Percentiles rank a stretch among this genome's conserved stretches.
These are phyloP conservation scores for Hermatobates lingyangjiaoensis DNA, from an alignment of 1,140 invertebrate genomes.

Conservation along the genomic window DNA sequence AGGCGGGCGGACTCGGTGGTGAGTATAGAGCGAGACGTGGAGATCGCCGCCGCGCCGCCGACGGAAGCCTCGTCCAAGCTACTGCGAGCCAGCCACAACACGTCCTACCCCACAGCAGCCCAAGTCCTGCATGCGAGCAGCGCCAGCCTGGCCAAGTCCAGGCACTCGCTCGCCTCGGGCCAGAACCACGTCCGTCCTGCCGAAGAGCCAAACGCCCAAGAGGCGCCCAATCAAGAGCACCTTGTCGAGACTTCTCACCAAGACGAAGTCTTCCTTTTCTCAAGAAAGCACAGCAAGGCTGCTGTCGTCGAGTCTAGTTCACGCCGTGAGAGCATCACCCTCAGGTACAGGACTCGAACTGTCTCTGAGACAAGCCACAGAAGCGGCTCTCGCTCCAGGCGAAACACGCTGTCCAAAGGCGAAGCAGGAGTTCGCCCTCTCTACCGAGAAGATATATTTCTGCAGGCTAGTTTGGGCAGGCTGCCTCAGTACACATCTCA, in stretches of 20 bases:
- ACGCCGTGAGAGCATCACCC: conserved; percentile 4
- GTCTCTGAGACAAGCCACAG: conserved; percentile 21
- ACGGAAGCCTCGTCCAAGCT: conserved; percentile 15
- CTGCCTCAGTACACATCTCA: conserved; percentile 64
- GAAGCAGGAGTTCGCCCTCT: conserved; percentile 40
- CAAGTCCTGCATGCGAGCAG: conserved; percentile 43
- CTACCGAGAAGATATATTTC: conserved; percentile 78
- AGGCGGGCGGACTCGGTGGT: conserved; percentile 19
- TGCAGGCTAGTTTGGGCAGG: conserved; percentile 57
- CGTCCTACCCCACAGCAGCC: conserved; percentile 50
- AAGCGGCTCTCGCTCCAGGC: conserved; percentile 17
- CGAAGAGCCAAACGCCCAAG: neutral
- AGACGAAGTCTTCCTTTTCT: no score
- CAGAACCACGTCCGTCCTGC: conserved; percentile 25
- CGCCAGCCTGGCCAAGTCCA: conserved; percentile 27
- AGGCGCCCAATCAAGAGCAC: neutral
- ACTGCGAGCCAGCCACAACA: conserved; percentile 45
- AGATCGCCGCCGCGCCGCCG: conserved; percentile 12
- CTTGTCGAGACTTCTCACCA: neutral
- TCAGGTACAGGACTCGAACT: conserved; percentile 11
- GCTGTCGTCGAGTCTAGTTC: neutral
- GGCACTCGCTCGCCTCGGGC: neutral
- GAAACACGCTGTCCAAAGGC: conserved; percentile 21
- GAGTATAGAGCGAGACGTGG: conserved; percentile 18
- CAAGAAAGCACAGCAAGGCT: neutral